A percentile compares a stretch with the other conserved stretches of the same genome.
Conservation (phyloP, 1,140 invertebrate species). For the Drosophila rufa region DNA sequence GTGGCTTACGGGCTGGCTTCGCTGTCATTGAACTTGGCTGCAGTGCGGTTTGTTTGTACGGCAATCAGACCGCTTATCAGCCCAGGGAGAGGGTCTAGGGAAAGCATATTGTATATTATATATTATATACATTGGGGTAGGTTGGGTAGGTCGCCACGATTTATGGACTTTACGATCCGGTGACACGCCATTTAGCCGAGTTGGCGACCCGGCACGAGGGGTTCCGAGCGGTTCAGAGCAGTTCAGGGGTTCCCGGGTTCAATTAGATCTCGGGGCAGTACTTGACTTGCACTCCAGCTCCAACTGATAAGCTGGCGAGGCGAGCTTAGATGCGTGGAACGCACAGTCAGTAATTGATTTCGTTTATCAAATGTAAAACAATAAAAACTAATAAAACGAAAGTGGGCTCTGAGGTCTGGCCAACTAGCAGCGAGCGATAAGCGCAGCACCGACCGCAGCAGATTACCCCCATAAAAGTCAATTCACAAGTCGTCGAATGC, state of each 20-base stretch:
- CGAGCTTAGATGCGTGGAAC: conserved; percentile 37
- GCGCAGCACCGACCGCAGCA: neutral
- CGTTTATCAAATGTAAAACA: conserved; percentile 71
- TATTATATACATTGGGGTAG: conserved; percentile 61
- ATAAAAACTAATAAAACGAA: conserved; percentile 57
- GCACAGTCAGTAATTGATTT: conserved; percentile 62
- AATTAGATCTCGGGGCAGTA: conserved; percentile 56
- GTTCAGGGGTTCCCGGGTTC: conserved; percentile 23
- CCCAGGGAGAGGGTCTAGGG: neutral
- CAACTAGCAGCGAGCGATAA: conserved; percentile 51
- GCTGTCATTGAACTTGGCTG: conserved; percentile 67
- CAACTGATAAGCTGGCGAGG: conserved; percentile 51
- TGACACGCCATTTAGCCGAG: conserved; percentile 55
- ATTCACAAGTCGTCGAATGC: conserved; percentile 52
- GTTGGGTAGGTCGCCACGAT: conserved; percentile 38
- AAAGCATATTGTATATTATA: conserved; percentile 4
- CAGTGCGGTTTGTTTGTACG: conserved; percentile 20
- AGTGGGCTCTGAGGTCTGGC: conserved; percentile 24
- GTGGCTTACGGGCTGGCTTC: neutral
- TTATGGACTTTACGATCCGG: conserved; percentile 39
- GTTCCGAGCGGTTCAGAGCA: conserved; percentile 37
- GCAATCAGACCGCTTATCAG: conserved; percentile 64
- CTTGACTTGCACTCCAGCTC: conserved; percentile 14
- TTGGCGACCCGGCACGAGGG: conserved; percentile 19
- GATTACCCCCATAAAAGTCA: conserved; percentile 52